Conservation (phyloP, 2,797 vertebrate species). For the Acropternis orthonyx region DNA sequence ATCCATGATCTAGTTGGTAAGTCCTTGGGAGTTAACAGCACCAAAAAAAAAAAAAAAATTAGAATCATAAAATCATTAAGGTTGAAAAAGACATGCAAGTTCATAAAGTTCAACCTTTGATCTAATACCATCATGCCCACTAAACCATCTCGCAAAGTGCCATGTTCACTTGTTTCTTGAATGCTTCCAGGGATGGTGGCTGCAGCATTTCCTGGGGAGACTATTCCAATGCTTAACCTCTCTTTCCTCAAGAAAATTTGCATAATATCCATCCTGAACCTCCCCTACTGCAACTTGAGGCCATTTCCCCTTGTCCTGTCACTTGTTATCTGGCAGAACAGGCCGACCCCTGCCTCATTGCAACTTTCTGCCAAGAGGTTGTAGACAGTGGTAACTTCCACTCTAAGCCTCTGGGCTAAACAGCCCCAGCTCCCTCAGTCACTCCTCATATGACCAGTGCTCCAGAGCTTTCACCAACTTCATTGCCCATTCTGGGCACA, state of each 20-base stretch:
- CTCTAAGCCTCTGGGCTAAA: background rate
- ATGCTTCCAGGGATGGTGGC: background rate
- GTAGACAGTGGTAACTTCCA: background rate
- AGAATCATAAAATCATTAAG: background rate
- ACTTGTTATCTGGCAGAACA: background rate
- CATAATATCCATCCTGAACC: background rate
- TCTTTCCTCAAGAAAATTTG: background rate
- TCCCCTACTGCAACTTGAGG: background rate
- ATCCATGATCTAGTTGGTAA: background rate
- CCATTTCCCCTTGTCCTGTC: background rate
- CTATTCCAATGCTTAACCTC: background rate
- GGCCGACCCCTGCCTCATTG: fast-evolving
- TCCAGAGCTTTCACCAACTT: background rate
- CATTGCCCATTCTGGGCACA: fast-evolving
- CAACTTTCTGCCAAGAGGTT: background rate
- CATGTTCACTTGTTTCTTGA: background rate
- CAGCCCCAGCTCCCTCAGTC: background rate
- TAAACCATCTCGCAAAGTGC: background rate
- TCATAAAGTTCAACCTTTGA: background rate
- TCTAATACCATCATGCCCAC: background rate
- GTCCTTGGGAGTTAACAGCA: background rate
- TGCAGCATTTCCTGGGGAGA: background rate
- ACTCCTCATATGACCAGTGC: fast-evolving
- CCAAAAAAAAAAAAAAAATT: background rate
- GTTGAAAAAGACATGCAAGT: background rate